phyloP scores from a whole-genome alignment of 2,888 invertebrate species.

The Deroplatys truncata region DNA sequence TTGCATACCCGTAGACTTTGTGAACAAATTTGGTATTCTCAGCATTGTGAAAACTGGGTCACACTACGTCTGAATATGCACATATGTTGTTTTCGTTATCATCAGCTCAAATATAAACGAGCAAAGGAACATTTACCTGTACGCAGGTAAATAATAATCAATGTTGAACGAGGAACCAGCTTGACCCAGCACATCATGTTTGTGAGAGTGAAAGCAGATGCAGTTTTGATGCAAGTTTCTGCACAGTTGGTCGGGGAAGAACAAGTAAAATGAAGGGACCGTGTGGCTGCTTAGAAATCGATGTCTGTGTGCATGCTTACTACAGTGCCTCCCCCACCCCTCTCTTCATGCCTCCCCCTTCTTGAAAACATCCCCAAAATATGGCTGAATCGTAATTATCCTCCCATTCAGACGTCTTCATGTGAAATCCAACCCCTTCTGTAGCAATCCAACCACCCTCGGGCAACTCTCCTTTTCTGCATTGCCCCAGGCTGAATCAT shows the following conservation, averaged over 20 bases:
- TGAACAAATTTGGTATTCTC: too few species aligned
- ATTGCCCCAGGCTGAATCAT: background rate
- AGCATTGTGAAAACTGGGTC: too few species aligned
- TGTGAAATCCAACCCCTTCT: conserved; percentile 11
- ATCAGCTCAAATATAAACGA: too few species aligned
- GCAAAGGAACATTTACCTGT: too few species aligned
- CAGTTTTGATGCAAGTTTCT: background rate
- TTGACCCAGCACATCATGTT: too few species aligned
- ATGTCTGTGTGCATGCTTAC: background rate
- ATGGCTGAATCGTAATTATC: conserved; percentile 19
- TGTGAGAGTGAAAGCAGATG: too few species aligned
- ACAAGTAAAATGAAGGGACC: background rate
- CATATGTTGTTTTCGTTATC: too few species aligned
- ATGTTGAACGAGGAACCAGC: too few species aligned
- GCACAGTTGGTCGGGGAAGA: background rate
- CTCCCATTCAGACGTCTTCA: conserved; percentile 20
- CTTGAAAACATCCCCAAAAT: background rate
- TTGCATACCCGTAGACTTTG: too few species aligned
- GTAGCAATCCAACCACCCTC: background rate
- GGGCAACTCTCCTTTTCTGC: background rate
- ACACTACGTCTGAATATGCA: too few species aligned
- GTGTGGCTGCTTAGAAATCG: background rate
- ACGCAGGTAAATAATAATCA: too few species aligned
- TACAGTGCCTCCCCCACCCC: background rate
- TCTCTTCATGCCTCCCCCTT: background rate